Evolutionary conservation across 2,797 vertebrate species (phyloP).

Genomic region (Coranthus polyacanthus): DNA sequence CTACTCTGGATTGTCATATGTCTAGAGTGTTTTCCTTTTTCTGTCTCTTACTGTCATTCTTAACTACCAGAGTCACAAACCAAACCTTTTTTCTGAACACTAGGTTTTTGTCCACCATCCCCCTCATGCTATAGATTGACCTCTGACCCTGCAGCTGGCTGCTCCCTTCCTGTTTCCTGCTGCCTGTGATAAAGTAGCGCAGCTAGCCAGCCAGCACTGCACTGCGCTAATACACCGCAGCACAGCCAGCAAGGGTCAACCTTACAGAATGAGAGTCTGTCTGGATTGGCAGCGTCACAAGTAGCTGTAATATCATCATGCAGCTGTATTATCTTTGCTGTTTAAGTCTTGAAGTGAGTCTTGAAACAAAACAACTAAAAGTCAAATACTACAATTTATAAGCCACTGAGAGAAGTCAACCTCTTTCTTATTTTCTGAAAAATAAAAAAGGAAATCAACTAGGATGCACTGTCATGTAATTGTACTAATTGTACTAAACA

Average conservation of each 20-base stretch:
- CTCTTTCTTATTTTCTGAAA: too few species aligned
- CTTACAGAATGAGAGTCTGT: conserved; percentile 61
- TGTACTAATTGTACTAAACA: too few species aligned
- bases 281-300: conserved; percentile 59
- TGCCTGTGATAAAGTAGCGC: conserved; percentile 81
- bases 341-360: conserved; percentile 12
- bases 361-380: conserved; percentile 22
- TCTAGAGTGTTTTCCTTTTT: conserved; percentile 22
- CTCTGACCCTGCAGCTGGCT: conserved; percentile 84
- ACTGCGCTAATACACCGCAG: conserved; percentile 56
- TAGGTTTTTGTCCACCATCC: conserved; percentile 70
- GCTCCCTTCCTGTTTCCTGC: conserved; percentile 87
- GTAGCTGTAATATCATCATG: conserved; percentile 59
- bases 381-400: conserved; percentile 6
- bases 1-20: conserved; percentile 16
- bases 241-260: conserved; percentile 68
- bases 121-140: conserved; percentile 77
- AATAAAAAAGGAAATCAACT: too few species aligned
- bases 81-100: conserved; percentile 64
- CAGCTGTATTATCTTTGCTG: conserved; percentile 64
- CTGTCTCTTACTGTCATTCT: conserved; percentile 23
- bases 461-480: too few species aligned
- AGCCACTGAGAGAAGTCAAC: not conserved
- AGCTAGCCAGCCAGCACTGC: conserved; percentile 59
- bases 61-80: conserved; percentile 39